Evolutionary conservation across 2,888 invertebrate genomes (phyloP).

Genomic region (Galerucella calmariensis): DNA sequence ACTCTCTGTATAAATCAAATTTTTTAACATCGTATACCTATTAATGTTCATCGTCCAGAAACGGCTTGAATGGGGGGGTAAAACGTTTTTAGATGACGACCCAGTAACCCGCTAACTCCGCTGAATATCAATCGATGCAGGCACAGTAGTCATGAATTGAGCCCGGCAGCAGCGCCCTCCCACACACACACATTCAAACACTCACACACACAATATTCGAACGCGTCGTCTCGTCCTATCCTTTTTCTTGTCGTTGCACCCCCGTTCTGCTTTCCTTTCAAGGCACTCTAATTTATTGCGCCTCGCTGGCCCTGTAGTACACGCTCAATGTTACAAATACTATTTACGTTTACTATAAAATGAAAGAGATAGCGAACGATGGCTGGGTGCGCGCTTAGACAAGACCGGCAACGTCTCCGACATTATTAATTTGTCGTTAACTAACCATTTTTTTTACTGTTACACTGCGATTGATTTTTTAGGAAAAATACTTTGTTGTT

Average conservation of each 20-base stretch:
- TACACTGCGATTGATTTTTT: neutral
- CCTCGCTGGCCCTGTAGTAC: conserved; percentile 39
- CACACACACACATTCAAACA: neutral
- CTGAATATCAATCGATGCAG: conserved; percentile 6
- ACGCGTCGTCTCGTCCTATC: conserved; percentile 1
- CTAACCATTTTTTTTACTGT: neutral
- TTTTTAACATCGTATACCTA: neutral
- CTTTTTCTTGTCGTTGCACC: neutral
- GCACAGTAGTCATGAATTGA: conserved; percentile 13
- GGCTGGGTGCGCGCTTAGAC: neutral
- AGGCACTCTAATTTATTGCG: conserved; percentile 26
- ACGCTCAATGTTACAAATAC: conserved; percentile 43
- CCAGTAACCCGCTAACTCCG: conserved; percentile 7
- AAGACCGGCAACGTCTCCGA: neutral
- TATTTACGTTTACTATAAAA: conserved; percentile 42
- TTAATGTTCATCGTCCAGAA: neutral
- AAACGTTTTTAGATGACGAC: neutral
- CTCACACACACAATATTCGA: neutral
- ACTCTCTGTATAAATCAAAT: neutral
- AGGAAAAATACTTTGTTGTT: no score
- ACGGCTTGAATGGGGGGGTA: neutral
- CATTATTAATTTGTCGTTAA: neutral
- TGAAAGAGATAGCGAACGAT: conserved; percentile 15
- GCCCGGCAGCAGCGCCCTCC: conserved; percentile 10
- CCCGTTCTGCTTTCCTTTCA: conserved; percentile 5